These are phyloP conservation scores for Tachysurus vachellii DNA, from an alignment of 2,113 vertebrate genomes.

Conservation along the genomic window DNA sequence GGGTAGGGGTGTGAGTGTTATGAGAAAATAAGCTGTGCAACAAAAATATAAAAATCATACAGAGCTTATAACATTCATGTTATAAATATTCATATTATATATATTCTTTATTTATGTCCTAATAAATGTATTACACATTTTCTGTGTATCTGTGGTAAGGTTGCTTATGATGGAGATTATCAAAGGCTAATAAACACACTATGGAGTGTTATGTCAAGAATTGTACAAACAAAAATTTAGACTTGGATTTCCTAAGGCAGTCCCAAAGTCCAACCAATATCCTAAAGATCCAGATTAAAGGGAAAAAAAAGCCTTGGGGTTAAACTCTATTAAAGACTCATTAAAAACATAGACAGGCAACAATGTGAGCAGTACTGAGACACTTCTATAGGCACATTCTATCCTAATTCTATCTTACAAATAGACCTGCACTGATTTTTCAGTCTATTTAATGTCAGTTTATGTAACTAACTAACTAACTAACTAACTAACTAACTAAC, in stretches of 20 bases:
- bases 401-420: background rate
- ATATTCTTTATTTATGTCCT: too few species aligned
- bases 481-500: too few species aligned
- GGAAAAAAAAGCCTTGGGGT: background rate
- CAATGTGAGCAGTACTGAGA: background rate
- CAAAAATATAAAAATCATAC: constrained; percentile 23
- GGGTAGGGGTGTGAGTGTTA: too few species aligned
- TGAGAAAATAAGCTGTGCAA: constrained; percentile 16
- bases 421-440: background rate
- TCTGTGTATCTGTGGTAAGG: background rate
- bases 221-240: background rate
- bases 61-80: constrained; percentile 12
- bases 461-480: too few species aligned
- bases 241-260: background rate
- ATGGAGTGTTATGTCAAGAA: background rate
- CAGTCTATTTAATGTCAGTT: background rate
- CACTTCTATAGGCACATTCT: background rate
- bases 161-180: background rate
- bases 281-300: background rate
- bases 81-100: too few species aligned
- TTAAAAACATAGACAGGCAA: background rate
- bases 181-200: background rate
- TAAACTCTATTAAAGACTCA: background rate
- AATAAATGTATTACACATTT: background rate
- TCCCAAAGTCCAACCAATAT: background rate